phyloP scores from a whole-genome alignment of 2,888 invertebrate species.

The Macrostomum cliftonense region DNA sequence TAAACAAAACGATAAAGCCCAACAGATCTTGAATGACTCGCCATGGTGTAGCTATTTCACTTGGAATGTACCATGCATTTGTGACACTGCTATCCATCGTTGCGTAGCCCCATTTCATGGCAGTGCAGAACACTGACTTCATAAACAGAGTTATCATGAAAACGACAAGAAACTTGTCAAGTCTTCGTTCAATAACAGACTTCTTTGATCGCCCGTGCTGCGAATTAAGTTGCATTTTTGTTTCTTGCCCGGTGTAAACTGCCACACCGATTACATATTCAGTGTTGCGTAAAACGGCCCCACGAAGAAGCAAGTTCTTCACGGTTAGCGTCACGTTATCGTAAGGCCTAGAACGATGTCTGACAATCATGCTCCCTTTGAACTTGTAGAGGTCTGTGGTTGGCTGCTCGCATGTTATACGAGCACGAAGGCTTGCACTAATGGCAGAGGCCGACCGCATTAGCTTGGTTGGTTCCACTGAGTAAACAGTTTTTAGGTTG shows the following conservation, averaged over 20 bases:
- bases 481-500: slow-evolving; percentile 45
- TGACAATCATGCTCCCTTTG: too few species aligned
- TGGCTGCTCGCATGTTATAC: slow-evolving; percentile 55
- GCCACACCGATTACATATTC: slow-evolving; percentile 54
- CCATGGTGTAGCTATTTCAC: slow-evolving; percentile 6
- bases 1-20: slow-evolving; percentile 56
- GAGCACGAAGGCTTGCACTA: slow-evolving; percentile 35
- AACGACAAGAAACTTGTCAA: slow-evolving; percentile 53
- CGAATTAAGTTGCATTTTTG: slow-evolving; percentile 62
- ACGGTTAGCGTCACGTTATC: slow-evolving; percentile 40
- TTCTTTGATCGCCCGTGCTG: slow-evolving; percentile 53
- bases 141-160: slow-evolving; percentile 48
- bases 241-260: slow-evolving; percentile 61
- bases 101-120: slow-evolving; percentile 40
- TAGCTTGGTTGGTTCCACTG: slow-evolving; percentile 22
- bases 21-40: slow-evolving; percentile 44
- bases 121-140: slow-evolving; percentile 45
- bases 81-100: too few species aligned
- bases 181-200: slow-evolving; percentile 47
- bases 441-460: slow-evolving; percentile 28
- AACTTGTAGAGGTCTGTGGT: slow-evolving; percentile 58
- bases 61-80: slow-evolving; percentile 6
- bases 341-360: too few species aligned
- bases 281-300: slow-evolving; percentile 59
- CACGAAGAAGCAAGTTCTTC: slow-evolving; percentile 57